Base-by-base conservation (phyloP, 2,797 vertebrate genomes). In the Cottoperca gobio region DNA sequence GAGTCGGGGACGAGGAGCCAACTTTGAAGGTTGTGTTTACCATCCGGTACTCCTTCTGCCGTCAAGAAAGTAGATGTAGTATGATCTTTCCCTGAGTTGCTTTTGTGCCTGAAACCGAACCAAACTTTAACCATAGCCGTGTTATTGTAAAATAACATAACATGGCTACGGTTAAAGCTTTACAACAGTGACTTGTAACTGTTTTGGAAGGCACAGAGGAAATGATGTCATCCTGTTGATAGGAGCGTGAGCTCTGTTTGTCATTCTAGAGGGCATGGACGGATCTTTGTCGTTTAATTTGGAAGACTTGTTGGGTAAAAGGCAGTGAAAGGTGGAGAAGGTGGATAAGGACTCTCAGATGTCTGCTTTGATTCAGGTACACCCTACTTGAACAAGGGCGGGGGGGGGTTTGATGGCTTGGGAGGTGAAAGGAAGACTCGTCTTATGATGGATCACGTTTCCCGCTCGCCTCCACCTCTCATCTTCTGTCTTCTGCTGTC, bases 371-470 rank as follows among this genome's bases (percentile, higher is more conserved):
- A 73, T 76, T 74, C 65, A 55, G 46, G 24, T 57, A 79, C 65
- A 69, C 71, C 50, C 58, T 48, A 50, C 70, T 60, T 52, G 64
- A 81, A 16, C 4, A 6, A 52, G 37, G 24, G 54, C 23, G 13
- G 13, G 6, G 53, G 12, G 17, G 28, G 9, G 3, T 26, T 54
- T n/a, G n/a, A n/a, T 24, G 52, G 59, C 50, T 70, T 73, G 35
- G 63, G 9, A 60, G 73, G 71, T 39, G 23, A 76, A 67, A 64
- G 24, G 60, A 78, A 78, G 59, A 79, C 52, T 75, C 14, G 19
- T 85, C 24, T 81, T 78, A 87, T 86, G 85, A 91, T 79, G 75
- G 89, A 91, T 91, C 69, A 58, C 48, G 58, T 91, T 89, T 88
- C 84, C 73, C 3, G 12, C 67, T 81, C 58, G 79, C 64, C 69